Base-by-base conservation (phyloP, 2,797 vertebrate genomes). In the Synaphobranchus kaupii region DNA sequence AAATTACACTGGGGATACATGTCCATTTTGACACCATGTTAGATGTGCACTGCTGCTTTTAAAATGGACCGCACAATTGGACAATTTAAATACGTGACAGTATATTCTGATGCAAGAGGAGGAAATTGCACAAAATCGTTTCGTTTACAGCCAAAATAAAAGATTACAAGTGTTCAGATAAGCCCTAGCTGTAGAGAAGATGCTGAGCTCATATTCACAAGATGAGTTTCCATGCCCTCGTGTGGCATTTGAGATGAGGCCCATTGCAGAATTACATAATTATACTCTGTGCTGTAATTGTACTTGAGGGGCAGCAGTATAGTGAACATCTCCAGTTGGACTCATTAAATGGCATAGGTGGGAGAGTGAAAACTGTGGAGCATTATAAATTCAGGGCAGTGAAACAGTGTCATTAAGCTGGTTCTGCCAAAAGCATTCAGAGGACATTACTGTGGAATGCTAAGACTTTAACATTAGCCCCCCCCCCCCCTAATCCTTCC, bases 231-330 rank as follows among this genome's bases (percentile, higher is more conserved):
- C 52, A 83, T 66, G 82, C 90, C 84, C 88, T 89, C 78, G 80
- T 84, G 84, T 90, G 86, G 85, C 71, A 87, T 56, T 87, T 80
- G 87, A 78, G 88, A 91, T 91, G 90, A 90, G 82, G 87, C 54
- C 87, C 82, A 87, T 92, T 89, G 89, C 60, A 83, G 87, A 78
- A 50, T 48, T 34, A 84, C 81, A 73, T 84, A 73, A 87, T 84
- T 56, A 84, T 73, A 73, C 66, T 34, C 66, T 20, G 50, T 34
- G 66, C 81, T 87, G 81, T 73, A 73, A 84, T 66, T 87, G 86
- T 58, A 81, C 78, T 48, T 34, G 12, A 4, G 78, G 78, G 47
- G 78, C 13, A 81, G 22, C 78, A 81, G 78, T 48, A 15, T 9
- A n/a, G 39, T 34, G 28, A 83, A 83, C 12, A 48, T 86, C n/a